Evolutionary conservation across 2,797 vertebrate species (phyloP), one percentile per base, ranked within the genome.

Genomic region (Mycteria americana): DNA sequence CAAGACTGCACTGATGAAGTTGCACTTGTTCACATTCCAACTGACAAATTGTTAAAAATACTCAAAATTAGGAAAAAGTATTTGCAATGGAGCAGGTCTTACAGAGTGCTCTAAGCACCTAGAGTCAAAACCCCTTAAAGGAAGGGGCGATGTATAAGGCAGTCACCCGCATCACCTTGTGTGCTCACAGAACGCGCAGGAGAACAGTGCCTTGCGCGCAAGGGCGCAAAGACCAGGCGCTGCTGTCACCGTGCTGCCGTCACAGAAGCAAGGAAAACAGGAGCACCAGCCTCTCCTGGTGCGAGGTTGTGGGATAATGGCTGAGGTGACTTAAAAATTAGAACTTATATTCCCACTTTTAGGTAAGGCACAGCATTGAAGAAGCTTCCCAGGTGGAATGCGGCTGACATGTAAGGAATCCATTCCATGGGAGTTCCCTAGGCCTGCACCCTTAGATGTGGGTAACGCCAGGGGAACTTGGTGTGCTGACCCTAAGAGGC

Each of bases 141-240:
- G 50, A 85, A 35, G 21, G 14, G 16, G 7, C 17, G 35, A 77
- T 2, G 11, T 7, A 1, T 3, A 31, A 41, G 39, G 51, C 35
- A 37, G 35, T 7, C 48, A 14, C 3, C 46, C 75, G 64, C 25
- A 74, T 12, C 57, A 28, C 21, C 41, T 1, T 2, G 7, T 1
- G 6, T 2, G 13, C 11, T 37, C 7, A 30, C 31, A 72, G 27
- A 60, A 28, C 0, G 1, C 51, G n/a, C 2, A 8, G 16, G 23
- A 46, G 48, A 56, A 9, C 41, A 31, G 8, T 2, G 10, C 22
- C 14, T 22, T 2, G 25, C 2, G 48, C 2, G 2, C 30, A 13
- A 27, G 31, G 46, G 28, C 35, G 54, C 11, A 4, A 30, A 43
- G 46, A 60, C 10, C 39, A 35, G 31, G 0, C 3, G 14, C 33